Base-by-base conservation (phyloP, 2,888 invertebrate species). In the Lochmaea capreae region DNA sequence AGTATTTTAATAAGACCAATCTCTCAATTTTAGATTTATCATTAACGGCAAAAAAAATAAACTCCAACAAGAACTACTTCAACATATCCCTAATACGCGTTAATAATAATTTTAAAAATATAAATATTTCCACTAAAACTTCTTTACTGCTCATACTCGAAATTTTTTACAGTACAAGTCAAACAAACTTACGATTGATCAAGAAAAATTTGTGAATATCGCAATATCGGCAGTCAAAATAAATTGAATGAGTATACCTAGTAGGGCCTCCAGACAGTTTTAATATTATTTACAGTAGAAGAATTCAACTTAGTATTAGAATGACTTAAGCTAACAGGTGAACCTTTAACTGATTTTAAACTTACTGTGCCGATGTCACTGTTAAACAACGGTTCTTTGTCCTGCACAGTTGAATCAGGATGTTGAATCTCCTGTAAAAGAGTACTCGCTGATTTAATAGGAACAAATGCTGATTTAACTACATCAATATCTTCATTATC, bases 261-360 rank as follows among this genome's bases (percentile, higher is more conserved):
- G 89, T 93, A 93, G 72, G 93, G 93, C 82, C 93, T 88, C 93
- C 93, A 93, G 46, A 93, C 93, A 14, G 91, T 90, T 88, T 93
- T 93, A 72, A 91, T 90, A 63, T 89, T 87, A 42, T 89, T 87
- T 84, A 90, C 89, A 71, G 83, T 78, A 18, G 84, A 72, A 42
- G 81, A 75, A 76, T 83, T 81, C 67, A 92, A 87, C 87, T 92
- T 92, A 3, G 91, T 91, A 73, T 90, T 85, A 26, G 88, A 86
- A 78, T 80, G 86, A 83, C 83, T 81, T 79, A 87, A 59, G 65
- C 74, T 77, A 18, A 67, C 54, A 79, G 82, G 65, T 3, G 87
- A 82, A 81, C 86, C 89, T 39, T 89, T 90, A 3, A 90, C 89
- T 83, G 89, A 89, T 79, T 90, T 88, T 49, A 89, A 88, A 66